Evolutionary conservation across 2,113 vertebrate species (phyloP).

Genomic region (Psophia crepitans): DNA sequence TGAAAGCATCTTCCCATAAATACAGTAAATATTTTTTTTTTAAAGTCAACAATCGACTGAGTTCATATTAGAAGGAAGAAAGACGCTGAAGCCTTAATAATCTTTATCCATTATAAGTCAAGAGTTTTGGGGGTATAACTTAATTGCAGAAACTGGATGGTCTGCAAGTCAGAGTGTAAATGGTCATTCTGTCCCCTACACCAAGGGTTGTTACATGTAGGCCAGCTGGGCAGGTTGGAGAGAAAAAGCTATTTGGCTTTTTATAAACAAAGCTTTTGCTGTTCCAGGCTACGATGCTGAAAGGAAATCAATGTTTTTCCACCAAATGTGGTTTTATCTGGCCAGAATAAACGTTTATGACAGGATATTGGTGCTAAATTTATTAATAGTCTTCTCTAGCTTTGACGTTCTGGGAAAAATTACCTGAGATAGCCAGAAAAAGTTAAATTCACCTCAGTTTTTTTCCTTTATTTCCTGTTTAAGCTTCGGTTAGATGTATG

Average conservation of each 20-base stretch:
- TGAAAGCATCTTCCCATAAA: conserved; percentile 24
- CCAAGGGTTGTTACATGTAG: background rate
- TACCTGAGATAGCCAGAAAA: conserved; percentile 58
- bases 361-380: conserved; percentile 66
- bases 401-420: conserved; percentile 39
- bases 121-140: background rate
- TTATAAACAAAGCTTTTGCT: conserved; percentile 60
- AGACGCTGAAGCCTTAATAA: background rate
- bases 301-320: conserved; percentile 63
- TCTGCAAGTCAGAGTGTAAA: conserved; percentile 10
- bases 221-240: conserved; percentile 24
- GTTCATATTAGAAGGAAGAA: background rate
- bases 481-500: conserved; percentile 50
- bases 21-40: background rate
- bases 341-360: conserved; percentile 57
- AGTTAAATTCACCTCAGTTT: background rate
- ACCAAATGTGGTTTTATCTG: conserved; percentile 60
- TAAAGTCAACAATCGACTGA: background rate
- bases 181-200: conserved; percentile 39
- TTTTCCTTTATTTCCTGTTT: conserved; percentile 60
- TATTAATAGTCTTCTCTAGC: conserved; percentile 55
- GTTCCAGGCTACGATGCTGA: conserved; percentile 44
- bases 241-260: conserved; percentile 44
- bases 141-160: background rate
- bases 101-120: background rate